phyloP scores from a whole-genome alignment of 2,797 vertebrate species.

The Spinibarbus caldwelli region DNA sequence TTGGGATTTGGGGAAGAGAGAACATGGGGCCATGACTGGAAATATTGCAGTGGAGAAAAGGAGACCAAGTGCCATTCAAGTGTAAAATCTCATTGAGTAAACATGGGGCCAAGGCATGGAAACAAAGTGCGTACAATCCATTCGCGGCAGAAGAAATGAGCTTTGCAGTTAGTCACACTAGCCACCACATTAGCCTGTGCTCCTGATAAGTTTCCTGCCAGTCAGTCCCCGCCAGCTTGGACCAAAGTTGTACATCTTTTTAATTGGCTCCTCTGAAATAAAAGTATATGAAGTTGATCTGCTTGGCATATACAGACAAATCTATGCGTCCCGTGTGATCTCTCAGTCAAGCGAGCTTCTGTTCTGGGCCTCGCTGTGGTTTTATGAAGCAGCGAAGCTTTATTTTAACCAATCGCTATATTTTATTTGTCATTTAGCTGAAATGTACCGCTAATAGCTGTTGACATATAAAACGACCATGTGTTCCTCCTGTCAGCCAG shows the following conservation, averaged over 20 bases:
- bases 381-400: neutral
- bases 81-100: constrained; percentile 72
- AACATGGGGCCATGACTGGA: constrained; percentile 37
- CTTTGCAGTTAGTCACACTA: constrained; percentile 74
- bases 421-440: constrained; percentile 54
- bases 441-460: constrained; percentile 57
- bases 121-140: constrained; percentile 66
- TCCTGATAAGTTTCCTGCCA: constrained; percentile 59
- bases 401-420: constrained; percentile 26
- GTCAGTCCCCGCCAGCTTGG: constrained; percentile 60
- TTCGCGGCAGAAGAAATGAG: constrained; percentile 71
- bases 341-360: neutral
- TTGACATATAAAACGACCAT: constrained; percentile 53
- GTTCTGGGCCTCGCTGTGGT: neutral
- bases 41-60: constrained; percentile 60
- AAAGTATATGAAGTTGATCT: constrained; percentile 8
- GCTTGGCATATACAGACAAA: neutral
- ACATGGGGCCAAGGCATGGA: constrained; percentile 66
- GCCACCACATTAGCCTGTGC: constrained; percentile 58
- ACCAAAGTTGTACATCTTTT: constrained; percentile 46
- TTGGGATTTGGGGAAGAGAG: constrained; percentile 48
- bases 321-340: neutral
- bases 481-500: constrained; percentile 53
- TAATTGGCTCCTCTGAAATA: neutral
- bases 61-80: constrained; percentile 69